phyloP scores from a whole-genome alignment of 1,140 invertebrate species.

The Mycetomoellerius zeteki region DNA sequence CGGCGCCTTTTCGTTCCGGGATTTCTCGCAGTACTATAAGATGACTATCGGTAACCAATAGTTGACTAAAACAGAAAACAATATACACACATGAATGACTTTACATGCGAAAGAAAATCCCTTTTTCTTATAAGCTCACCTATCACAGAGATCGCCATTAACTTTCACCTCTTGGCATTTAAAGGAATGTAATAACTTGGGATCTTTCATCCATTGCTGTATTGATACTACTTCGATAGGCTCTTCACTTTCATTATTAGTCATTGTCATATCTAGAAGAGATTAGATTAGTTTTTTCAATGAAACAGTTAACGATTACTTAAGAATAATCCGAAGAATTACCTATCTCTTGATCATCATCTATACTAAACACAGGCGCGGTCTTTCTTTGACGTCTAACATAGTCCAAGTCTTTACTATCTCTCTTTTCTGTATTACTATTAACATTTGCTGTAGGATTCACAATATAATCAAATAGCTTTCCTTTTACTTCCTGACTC shows the following conservation, averaged over 20 bases:
- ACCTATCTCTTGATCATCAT: constrained; percentile 94
- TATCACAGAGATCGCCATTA: constrained; percentile 95
- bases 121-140: constrained; percentile 82
- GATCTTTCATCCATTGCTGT: constrained; percentile 93
- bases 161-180: constrained; percentile 96
- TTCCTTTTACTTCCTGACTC: constrained; percentile 96
- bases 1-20: constrained; percentile 91
- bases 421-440: constrained; percentile 90
- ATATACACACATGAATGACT: neutral
- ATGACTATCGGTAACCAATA: constrained; percentile 96
- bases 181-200: constrained; percentile 94
- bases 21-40: constrained; percentile 95
- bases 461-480: constrained; percentile 97
- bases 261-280: constrained; percentile 83
- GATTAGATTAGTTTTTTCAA: neutral
- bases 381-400: constrained; percentile 96
- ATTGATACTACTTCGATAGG: constrained; percentile 91
- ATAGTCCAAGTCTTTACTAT: constrained; percentile 91
- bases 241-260: constrained; percentile 88
- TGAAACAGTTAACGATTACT: neutral
- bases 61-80: constrained; percentile 88
- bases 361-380: constrained; percentile 97
- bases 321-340: constrained; percentile 20
- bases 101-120: neutral
- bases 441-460: constrained; percentile 91